These are phyloP conservation scores for Cryptoprocta ferox DNA, from an alignment of 2,797 vertebrate genomes.

Conservation along the genomic window DNA sequence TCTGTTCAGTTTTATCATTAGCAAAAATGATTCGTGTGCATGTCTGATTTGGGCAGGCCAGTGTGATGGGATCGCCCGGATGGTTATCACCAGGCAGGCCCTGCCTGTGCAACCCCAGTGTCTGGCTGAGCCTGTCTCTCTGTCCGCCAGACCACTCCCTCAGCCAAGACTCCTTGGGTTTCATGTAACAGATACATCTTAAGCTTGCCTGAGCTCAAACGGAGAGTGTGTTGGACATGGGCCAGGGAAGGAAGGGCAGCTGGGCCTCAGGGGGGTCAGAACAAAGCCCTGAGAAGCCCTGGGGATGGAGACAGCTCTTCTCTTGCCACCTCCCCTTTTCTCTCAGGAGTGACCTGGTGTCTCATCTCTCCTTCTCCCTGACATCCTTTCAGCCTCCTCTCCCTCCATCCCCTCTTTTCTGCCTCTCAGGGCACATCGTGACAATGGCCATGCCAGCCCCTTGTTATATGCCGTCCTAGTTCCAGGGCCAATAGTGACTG, in stretches of 20 bases:
- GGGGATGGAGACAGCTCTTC: neutral
- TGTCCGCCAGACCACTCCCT: neutral
- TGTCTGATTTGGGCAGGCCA: neutral
- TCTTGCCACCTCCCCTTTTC: neutral
- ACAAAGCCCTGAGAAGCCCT: conserved; percentile 41
- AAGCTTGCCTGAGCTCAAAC: neutral
- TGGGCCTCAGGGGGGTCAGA: neutral
- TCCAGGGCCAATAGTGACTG: conserved; percentile 30
- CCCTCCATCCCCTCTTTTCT: conserved; percentile 14
- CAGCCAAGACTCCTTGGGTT: conserved; percentile 50
- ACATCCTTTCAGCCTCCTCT: neutral
- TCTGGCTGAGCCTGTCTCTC: neutral
- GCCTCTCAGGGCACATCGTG: neutral
- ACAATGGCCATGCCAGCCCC: neutral
- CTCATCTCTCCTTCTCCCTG: conserved; percentile 37
- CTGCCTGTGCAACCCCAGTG: neutral
- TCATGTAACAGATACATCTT: conserved; percentile 53
- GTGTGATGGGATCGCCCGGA: neutral
- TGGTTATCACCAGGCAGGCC: neutral
- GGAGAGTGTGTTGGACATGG: neutral
- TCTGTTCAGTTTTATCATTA: neutral
- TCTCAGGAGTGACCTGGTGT: conserved; percentile 50
- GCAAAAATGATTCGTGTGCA: neutral
- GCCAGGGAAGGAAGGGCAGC: conserved; percentile 67
- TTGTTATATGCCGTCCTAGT: conserved; percentile 39